Evolutionary conservation across 2,888 invertebrate genomes (phyloP), one percentile per base, ranked within the genome.

Genomic region (Drosophila rubida): DNA sequence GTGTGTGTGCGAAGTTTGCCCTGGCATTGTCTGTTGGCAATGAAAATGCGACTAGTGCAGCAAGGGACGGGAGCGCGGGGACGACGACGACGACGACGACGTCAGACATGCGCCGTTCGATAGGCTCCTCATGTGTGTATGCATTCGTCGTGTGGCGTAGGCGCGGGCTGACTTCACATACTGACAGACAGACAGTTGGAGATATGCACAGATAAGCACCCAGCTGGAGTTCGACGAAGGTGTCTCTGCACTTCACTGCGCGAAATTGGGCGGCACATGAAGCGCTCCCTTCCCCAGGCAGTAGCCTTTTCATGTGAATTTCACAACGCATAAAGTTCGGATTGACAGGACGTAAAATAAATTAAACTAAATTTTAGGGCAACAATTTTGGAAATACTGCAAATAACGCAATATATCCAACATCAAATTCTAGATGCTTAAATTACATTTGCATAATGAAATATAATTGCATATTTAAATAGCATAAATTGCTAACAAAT

Each of bases 11-110:
- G 51, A 61, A 53, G 82, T 79, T 78, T 82, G 72, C 86, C 77
- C 80, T 86, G 86, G 86, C 86, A 87, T 87, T 87, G 86, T 87
- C 82, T 89, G 87, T 87, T 87, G 86, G 89, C 89, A 87, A 89
- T 88, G 86, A 87, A 87, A 87, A 74, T 88, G 75, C 80, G 65
- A 67, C 73, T 48, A 49, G 61, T 37, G 16, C 53, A 44, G 16
- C 14, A 0, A 8, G 39, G 19, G 30, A 9, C 11, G 0, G 30
- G 3, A 11, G 4, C 7, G 25, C 2, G 16, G 16, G 16, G 30
- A 23, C 0, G 22, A 1, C 19, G 3, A 19, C 19, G 3, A 5
- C n/a, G 16, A 42, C 37, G 46, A 25, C 54, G 37, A 48, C 57
- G 55, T 69, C 78, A 78, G 87, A 69, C 81, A 75, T 87, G 87